Evolutionary conservation across 1,140 invertebrate species (phyloP).

Genomic region (Belonocnema kinseyi): DNA sequence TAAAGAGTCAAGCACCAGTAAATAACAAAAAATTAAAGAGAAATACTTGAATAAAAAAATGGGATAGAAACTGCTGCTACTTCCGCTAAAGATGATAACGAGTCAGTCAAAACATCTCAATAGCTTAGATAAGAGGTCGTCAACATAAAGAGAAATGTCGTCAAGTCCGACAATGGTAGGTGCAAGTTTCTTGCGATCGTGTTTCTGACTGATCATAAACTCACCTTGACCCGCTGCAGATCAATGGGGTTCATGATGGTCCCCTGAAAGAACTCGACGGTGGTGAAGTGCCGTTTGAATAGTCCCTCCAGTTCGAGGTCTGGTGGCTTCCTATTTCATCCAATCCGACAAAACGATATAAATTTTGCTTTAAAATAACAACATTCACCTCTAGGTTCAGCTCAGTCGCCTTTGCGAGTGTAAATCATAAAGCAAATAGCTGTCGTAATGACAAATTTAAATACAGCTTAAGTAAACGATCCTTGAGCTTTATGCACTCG

Average conservation of each 20-base stretch:
- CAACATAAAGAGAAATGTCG: constrained; percentile 55
- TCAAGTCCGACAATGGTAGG: constrained; percentile 49
- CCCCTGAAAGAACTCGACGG: constrained; percentile 99
- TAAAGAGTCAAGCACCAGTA: no score
- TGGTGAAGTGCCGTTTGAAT: constrained; percentile 99
- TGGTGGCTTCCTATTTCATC: constrained; percentile 86
- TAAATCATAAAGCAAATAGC: constrained; percentile 54
- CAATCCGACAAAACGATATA: constrained; percentile 68
- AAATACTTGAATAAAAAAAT: not conserved
- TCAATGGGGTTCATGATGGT: constrained; percentile 99
- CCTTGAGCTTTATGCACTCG: constrained; percentile 39
- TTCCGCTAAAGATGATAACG: constrained; percentile 45
- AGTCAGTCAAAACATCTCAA: constrained; percentile 51
- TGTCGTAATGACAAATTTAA: constrained; percentile 47
- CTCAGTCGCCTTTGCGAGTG: constrained; percentile 32
- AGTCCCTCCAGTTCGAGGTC: constrained; percentile 99
- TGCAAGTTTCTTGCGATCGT: constrained; percentile 55
- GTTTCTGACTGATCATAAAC: constrained; percentile 64
- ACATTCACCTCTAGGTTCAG: constrained; percentile 59
- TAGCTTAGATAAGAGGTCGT: constrained; percentile 46
- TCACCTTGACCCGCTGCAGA: constrained; percentile 99
- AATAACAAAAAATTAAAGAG: no score
- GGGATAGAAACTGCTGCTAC: constrained; percentile 27
- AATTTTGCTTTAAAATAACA: constrained; percentile 64
- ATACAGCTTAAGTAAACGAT: constrained; percentile 44